Conservation (phyloP, 1,140 invertebrate genomes). For the Mercenaria mercenaria region DNA sequence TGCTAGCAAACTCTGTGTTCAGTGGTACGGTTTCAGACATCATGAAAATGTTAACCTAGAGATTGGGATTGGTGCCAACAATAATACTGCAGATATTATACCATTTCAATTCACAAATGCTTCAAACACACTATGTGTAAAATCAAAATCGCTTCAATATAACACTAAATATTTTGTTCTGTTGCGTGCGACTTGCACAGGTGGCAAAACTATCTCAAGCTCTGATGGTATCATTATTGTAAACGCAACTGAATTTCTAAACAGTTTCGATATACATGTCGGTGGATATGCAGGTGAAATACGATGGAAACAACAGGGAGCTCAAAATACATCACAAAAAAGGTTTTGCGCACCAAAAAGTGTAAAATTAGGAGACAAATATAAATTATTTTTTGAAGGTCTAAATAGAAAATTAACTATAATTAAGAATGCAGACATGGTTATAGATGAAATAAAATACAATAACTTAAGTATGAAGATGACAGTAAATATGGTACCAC, state of each 20-base stretch:
- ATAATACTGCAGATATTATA: not conserved
- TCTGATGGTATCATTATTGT: slow-evolving; percentile 9
- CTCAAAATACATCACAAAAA: not conserved
- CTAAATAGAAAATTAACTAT: not conserved
- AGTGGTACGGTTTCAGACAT: slow-evolving; percentile 70
- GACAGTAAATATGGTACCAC: not conserved
- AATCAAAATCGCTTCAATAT: not conserved
- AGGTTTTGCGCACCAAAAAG: not conserved
- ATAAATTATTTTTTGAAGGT: not conserved
- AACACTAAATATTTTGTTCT: not conserved
- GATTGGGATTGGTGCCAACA: slow-evolving; percentile 65
- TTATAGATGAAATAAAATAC: not conserved
- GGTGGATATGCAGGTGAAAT: not conserved
- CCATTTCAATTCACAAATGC: not conserved
- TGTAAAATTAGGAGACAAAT: not conserved
- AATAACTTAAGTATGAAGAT: not conserved
- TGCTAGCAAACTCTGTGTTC: slow-evolving; percentile 62
- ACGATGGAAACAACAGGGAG: not conserved
- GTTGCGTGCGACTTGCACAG: not conserved
- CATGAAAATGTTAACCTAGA: slow-evolving; percentile 61
- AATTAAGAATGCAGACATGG: not conserved
- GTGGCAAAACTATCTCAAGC: slow-evolving; percentile 8
- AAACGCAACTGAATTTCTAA: not conserved
- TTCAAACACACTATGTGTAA: not conserved
- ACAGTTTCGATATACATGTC: not conserved